Evolutionary conservation across 1,140 invertebrate genomes (phyloP).

Genomic region (Brachionus rubens): DNA sequence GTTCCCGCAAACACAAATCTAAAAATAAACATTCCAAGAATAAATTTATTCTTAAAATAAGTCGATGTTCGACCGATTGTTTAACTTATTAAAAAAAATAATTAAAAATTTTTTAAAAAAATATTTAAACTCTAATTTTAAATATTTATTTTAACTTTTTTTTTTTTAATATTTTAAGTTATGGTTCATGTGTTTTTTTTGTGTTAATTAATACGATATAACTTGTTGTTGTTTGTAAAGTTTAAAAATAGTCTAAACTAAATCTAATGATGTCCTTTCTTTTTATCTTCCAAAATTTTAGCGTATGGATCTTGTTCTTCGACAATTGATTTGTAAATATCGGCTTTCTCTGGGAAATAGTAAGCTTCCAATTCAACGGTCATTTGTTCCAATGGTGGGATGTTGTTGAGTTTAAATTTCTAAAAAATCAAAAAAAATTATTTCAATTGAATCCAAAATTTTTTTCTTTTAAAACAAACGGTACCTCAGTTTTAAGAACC

Average conservation of each 20-base stretch:
- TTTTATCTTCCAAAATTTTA: conserved; percentile 29
- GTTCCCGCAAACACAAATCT: no score
- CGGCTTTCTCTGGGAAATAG: conserved; percentile 32
- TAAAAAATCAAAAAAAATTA: neutral
- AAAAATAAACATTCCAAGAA: no score
- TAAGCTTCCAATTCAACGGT: conserved; percentile 39
- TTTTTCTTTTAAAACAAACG: neutral
- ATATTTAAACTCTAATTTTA: no score
- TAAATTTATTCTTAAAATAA: no score
- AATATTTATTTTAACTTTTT: no score
- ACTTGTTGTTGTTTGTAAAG: neutral
- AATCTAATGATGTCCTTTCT: conserved; percentile 12
- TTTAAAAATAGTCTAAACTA: neutral
- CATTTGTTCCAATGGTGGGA: conserved; percentile 45
- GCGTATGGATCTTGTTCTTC: conserved; percentile 20
- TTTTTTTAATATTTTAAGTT: no score
- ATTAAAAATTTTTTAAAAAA: no score
- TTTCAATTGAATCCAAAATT: neutral
- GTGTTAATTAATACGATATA: conserved; percentile 12
- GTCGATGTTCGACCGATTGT: no score
- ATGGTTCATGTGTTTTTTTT: neutral
- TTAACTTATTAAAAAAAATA: no score
- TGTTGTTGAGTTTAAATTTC: conserved; percentile 46
- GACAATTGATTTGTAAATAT: neutral
- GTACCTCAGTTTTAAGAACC: conserved; percentile 41